A percentile compares a stretch with the other conserved stretches of the same genome.
phyloP scores from a whole-genome alignment of 2,888 invertebrate species.

The Poecilus cupreus region DNA sequence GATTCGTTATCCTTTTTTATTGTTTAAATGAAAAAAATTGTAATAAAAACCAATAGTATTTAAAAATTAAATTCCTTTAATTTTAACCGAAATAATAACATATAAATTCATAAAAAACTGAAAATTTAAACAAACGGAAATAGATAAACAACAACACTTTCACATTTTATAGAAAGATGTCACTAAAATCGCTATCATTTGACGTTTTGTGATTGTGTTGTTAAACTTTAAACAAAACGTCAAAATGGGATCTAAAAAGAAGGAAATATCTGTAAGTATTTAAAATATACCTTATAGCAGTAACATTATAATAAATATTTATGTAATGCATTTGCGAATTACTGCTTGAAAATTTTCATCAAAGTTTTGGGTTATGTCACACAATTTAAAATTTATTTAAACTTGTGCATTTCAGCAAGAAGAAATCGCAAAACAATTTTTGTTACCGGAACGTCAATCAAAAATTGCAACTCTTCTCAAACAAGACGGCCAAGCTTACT shows the following conservation, averaged over 20 bases:
- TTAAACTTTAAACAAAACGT: background rate
- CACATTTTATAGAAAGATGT: background rate
- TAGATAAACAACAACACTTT: background rate
- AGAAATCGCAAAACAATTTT: constrained; percentile 92
- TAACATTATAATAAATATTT: background rate
- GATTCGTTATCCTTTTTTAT: constrained; percentile 36
- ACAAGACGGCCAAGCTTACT: constrained; percentile 94
- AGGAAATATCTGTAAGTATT: constrained; percentile 51
- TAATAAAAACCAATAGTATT: background rate
- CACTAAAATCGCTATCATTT: background rate
- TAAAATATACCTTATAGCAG: background rate
- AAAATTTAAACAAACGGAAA: constrained; percentile 34
- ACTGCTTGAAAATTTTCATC: background rate
- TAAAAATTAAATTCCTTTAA: background rate
- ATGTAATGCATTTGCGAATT: background rate
- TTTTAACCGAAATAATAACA: background rate
- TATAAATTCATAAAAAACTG: background rate
- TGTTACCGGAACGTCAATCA: constrained; percentile 91
- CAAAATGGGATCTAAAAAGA: constrained; percentile 48
- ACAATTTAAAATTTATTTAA: background rate
- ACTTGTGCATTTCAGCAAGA: constrained; percentile 78
- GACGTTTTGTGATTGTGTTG: background rate
- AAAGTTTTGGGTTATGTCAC: constrained; percentile 28
- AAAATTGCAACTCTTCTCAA: constrained; percentile 91
- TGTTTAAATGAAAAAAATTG: background rate